A percentile compares a stretch with the other conserved stretches of the same genome.
Conservation (phyloP, 2,888 invertebrate genomes). For the Acronicta alni region DNA sequence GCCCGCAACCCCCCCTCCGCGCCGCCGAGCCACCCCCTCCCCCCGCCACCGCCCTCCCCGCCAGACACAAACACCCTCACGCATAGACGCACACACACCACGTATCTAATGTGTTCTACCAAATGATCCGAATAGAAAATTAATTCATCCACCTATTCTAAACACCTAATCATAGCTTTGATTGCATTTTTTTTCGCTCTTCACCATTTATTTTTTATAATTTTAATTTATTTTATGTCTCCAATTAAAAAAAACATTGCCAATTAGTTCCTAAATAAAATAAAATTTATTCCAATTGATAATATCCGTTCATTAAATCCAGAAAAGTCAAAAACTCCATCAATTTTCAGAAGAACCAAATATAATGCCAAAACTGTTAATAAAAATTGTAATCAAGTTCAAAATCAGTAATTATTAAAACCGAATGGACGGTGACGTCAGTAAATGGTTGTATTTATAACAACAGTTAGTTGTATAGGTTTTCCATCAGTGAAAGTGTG, state of each 20-base stretch:
- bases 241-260: constrained; percentile 1
- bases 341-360: constrained; percentile 6
- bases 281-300: neutral
- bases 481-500: constrained; percentile 73
- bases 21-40: constrained; percentile 58
- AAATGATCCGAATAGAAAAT: constrained; percentile 85
- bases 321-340: constrained; percentile 2
- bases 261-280: neutral
- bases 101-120: constrained; percentile 84
- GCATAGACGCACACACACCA: constrained; percentile 76
- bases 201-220: neutral
- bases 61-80: constrained; percentile 75
- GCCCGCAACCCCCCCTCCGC: constrained; percentile 67
- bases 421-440: constrained; percentile 41
- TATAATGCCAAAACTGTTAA: constrained; percentile 11
- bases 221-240: constrained; percentile 1
- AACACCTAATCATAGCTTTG: constrained; percentile 35
- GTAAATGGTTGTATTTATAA: constrained; percentile 64
- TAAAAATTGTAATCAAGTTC: constrained; percentile 18
- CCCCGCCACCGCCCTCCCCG: constrained; percentile 54
- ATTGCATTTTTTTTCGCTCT: neutral
- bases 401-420: constrained; percentile 42
- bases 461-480: constrained; percentile 66
- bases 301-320: constrained; percentile 10
- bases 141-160: constrained; percentile 63